Conservation (phyloP, 2,888 invertebrate species). For the Bombyx huttoni region DNA sequence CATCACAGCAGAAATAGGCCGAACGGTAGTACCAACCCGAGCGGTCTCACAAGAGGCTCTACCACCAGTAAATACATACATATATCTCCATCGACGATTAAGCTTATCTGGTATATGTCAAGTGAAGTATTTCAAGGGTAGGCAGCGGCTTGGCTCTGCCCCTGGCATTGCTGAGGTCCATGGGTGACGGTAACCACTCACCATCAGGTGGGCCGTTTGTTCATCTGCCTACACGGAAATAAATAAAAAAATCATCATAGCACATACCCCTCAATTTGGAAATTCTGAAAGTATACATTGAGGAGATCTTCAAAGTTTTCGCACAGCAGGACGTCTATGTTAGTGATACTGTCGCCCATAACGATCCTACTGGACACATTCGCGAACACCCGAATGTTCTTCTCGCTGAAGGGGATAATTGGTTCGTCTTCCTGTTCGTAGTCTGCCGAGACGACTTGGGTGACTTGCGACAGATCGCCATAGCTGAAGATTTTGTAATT, state of each 20-base stretch:
- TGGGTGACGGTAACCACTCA: no score
- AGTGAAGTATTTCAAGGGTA: no score
- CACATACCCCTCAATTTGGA: conserved; percentile 81
- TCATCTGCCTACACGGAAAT: no score
- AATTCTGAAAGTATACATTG: conserved; percentile 87
- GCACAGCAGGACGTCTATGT: conserved; percentile 89
- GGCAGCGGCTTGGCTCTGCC: no score
- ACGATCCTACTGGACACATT: conserved; percentile 35
- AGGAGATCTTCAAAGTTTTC: conserved; percentile 85
- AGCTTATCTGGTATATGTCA: no score
- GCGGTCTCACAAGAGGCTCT: no score
- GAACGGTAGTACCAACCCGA: no score
- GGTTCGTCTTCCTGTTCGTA: conserved; percentile 79
- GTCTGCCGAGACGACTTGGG: conserved; percentile 84
- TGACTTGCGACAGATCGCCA: conserved; percentile 84
- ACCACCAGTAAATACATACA: no score
- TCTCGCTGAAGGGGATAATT: conserved; percentile 75
- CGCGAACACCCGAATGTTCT: conserved; percentile 63
- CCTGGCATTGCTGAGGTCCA: no score
- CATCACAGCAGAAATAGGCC: no score
- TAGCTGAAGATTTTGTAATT: conserved; percentile 47
- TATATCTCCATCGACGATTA: no score
- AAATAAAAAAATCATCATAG: background rate
- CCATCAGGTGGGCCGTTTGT: no score
- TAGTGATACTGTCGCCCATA: conserved; percentile 76